These are phyloP conservation scores for Dugesia japonica DNA, from an alignment of 2,888 invertebrate genomes.

Conservation along the genomic window DNA sequence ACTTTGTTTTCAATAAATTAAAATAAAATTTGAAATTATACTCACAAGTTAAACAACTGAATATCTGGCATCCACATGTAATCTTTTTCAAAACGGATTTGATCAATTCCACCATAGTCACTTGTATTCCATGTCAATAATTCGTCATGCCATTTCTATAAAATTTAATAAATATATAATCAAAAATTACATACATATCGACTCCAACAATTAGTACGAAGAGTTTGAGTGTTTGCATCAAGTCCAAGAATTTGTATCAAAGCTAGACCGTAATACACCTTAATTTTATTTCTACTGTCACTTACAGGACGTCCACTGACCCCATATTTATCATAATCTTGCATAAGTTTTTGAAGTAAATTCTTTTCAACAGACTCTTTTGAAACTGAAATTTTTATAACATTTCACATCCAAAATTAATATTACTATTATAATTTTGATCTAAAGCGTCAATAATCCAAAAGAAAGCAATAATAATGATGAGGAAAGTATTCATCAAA, in stretches of 20 bases:
- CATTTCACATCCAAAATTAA: not conserved
- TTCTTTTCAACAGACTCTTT: not conserved
- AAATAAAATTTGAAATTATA: no score
- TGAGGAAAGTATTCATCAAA: not conserved
- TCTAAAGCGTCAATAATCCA: not conserved
- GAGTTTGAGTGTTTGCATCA: not conserved
- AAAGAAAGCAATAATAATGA: not conserved
- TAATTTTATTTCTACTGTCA: not conserved
- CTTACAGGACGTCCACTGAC: conserved; percentile 26
- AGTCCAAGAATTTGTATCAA: conserved; percentile 21
- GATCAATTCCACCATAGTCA: conserved; percentile 3
- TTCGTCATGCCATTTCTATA: conserved; percentile 23
- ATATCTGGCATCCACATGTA: conserved; percentile 23
- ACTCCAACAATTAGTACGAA: conserved; percentile 24
- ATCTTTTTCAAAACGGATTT: not conserved
- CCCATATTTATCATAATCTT: not conserved
- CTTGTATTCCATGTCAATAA: conserved; percentile 1
- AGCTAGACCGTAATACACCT: conserved; percentile 13
- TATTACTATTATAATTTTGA: not conserved
- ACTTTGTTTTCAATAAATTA: no score
- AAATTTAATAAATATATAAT: not conserved
- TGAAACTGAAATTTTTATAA: not conserved
- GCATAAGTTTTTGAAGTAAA: not conserved
- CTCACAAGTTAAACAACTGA: conserved; percentile 27
- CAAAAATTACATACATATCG: conserved; percentile 13